Percentiles rank a stretch among this genome's conserved stretches.
These are phyloP conservation scores for Microtus ochrogaster DNA, from an alignment of 2,113 vertebrate species.

Conservation along the genomic window DNA sequence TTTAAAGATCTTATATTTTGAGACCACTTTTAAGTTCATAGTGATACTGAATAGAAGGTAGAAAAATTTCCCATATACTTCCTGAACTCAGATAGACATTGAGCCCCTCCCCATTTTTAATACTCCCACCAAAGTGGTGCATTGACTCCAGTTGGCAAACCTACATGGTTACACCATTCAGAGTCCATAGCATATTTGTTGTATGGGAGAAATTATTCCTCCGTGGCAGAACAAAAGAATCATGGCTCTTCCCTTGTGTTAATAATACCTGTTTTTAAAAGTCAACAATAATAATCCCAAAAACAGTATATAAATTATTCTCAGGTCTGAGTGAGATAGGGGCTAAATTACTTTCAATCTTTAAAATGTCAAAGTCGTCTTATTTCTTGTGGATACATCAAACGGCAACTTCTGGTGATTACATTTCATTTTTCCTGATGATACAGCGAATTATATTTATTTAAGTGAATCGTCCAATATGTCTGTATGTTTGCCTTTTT, in stretches of 20 bases:
- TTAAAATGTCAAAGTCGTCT: neutral
- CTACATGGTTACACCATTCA: neutral
- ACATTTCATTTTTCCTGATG: conserved; percentile 15
- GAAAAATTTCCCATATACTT: neutral
- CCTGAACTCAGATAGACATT: too few relatives aligned
- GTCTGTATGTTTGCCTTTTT: neutral
- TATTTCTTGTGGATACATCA: neutral
- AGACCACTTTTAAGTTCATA: neutral
- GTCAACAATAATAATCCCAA: neutral
- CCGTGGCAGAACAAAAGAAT: neutral
- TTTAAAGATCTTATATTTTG: neutral
- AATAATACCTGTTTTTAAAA: neutral
- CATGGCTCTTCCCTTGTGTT: neutral
- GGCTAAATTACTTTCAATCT: neutral
- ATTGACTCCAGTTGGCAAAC: neutral
- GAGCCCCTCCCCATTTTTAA: neutral
- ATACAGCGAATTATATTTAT: neutral
- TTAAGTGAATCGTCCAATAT: neutral
- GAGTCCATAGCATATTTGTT: neutral
- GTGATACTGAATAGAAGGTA: neutral
- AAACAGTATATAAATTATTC: neutral
- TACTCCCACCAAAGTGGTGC: neutral
- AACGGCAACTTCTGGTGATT: neutral
- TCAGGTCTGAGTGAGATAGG: neutral
- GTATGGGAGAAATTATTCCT: neutral